Evolutionary conservation across 1,140 invertebrate genomes (phyloP), one percentile per base, ranked within the genome.

Genomic region (Cydia strobilella): DNA sequence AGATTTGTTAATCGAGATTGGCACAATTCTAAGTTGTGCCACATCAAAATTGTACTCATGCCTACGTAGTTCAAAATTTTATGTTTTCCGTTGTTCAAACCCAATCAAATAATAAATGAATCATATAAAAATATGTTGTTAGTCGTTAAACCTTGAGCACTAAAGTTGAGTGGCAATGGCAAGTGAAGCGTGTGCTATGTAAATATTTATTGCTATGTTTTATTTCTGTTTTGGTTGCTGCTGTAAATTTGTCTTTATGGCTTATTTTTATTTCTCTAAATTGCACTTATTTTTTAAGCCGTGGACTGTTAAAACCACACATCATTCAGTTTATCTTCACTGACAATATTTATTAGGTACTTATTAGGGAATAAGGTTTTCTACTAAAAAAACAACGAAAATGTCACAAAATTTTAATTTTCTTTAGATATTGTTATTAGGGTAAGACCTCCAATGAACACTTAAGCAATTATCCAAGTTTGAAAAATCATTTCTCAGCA

Each of bases 121-220:
- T n/a, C n/a, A 80, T 77, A 82, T 76, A 75, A 45, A 45, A 45
- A 45, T 45, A 45, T 15, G 42, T 45, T 45, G 42, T 45, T 45
- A 45, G 42, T 45, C 42, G 42, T 45, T 45, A 45, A 45, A 45
- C 42, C 42, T 15, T 42, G 79, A 80, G 80, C 82, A 85, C 87
- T 90, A 90, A 91, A 89, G 86, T 76, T 83, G 78, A 81, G 85
- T 76, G 77, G 69, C 76, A 82, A 81, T 76, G 77, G 69, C 76
- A 82, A 81, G 81, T 77, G 74, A 79, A 80, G 84, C 75, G 79
- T 84, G 77, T 31, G 25, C 63, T 35, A 84, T 87, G 82, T 85
- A 84, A 89, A 89, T 87, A 84, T 89, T 89, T 88, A 88, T 83
- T 76, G 77, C 72, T 80, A 80, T 77, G 76, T 82, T 85, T 82